Conservation (phyloP, 2,888 invertebrate genomes). For the Acleris holmiana region DNA sequence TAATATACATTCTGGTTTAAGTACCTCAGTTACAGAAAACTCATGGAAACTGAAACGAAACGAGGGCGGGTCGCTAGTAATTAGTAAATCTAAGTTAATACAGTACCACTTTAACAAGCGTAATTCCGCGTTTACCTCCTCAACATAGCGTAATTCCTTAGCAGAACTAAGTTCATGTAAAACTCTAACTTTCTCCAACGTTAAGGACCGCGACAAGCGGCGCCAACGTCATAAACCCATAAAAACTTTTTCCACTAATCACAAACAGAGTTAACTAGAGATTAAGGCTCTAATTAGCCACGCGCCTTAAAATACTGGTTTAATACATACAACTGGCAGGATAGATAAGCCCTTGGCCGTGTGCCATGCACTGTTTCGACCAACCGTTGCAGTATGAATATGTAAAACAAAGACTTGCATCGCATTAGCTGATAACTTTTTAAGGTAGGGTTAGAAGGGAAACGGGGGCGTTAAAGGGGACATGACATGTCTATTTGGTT, state of each 20-base stretch:
- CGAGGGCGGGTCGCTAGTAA: too few relatives aligned
- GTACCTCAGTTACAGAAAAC: too few relatives aligned
- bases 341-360: slow-evolving; percentile 49
- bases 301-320: slow-evolving; percentile 23
- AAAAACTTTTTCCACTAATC: slow-evolving; percentile 28
- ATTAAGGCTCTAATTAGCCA: slow-evolving; percentile 20
- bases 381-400: slow-evolving; percentile 42
- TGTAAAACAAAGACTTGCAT: slow-evolving; percentile 41
- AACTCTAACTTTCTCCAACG: not conserved
- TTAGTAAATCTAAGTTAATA: too few relatives aligned
- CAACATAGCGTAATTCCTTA: not conserved
- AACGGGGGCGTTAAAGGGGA: not conserved
- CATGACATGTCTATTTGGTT: not conserved
- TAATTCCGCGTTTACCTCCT: too few relatives aligned
- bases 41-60: too few relatives aligned
- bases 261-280: slow-evolving; percentile 20
- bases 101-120: too few relatives aligned
- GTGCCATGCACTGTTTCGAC: slow-evolving; percentile 44
- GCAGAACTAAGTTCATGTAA: slow-evolving; percentile 5
- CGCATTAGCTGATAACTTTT: slow-evolving; percentile 23
- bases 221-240: slow-evolving; percentile 7
- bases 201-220: slow-evolving; percentile 10
- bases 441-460: not conserved
- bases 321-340: slow-evolving; percentile 16
- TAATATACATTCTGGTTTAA: too few relatives aligned